Conservation (phyloP, 2,888 invertebrate genomes). For the Acleris emargana region DNA sequence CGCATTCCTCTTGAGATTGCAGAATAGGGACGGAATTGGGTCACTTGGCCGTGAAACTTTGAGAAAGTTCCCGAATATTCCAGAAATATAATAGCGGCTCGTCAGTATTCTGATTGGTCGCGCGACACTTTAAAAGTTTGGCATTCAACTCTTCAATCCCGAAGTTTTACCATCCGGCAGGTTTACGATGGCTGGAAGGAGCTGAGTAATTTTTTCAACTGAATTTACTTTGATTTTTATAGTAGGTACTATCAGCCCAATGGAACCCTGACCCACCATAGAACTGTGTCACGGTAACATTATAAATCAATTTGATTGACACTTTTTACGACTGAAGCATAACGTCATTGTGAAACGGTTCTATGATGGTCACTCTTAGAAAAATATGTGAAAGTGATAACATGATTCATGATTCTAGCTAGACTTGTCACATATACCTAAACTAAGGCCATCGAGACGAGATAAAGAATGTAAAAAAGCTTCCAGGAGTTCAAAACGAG, state of each 20-base stretch:
- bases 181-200: slow-evolving; percentile 6
- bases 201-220: slow-evolving; percentile 11
- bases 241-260: background rate
- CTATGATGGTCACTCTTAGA: background rate
- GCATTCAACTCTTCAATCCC: slow-evolving; percentile 43
- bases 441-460: no score
- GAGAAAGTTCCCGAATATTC: slow-evolving; percentile 21
- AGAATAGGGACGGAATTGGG: slow-evolving; percentile 26
- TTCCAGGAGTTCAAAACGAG: no score
- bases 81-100: slow-evolving; percentile 21
- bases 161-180: slow-evolving; percentile 32
- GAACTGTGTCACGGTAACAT: no score
- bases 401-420: no score
- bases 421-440: no score
- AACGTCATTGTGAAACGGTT: no score
- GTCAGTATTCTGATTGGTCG: slow-evolving; percentile 29
- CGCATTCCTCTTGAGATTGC: slow-evolving; percentile 32
- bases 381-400: background rate
- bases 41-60: slow-evolving; percentile 36
- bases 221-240: slow-evolving; percentile 22
- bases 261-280: no score
- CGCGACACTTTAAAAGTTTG: slow-evolving; percentile 37
- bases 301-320: no score
- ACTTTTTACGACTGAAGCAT: no score
- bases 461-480: no score